Evolutionary conservation across 2,113 vertebrate species (phyloP).

Genomic region (Podilymbus podiceps): DNA sequence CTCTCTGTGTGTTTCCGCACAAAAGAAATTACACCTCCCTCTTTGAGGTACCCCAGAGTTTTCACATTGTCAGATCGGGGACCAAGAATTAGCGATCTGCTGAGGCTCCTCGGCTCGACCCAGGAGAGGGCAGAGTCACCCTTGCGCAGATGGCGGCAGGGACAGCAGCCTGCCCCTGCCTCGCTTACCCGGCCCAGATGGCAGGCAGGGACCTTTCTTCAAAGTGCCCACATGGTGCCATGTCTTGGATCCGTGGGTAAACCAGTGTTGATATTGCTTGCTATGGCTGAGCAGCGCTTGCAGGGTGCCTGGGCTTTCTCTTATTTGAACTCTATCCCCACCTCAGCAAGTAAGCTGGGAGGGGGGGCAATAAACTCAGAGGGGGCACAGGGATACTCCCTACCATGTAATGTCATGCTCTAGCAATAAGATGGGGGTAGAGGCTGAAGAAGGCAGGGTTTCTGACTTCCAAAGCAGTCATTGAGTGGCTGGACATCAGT

Average conservation of each 20-base stretch:
- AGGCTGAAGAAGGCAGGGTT: background rate
- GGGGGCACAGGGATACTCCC: background rate
- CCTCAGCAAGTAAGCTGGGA: background rate
- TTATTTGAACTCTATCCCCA: background rate
- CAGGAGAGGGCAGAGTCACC: conserved; percentile 20
- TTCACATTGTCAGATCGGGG: accelerated
- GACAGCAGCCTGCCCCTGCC: background rate
- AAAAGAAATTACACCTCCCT: background rate
- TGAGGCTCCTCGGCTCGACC: background rate
- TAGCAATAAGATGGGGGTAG: background rate
- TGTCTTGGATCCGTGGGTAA: accelerated
- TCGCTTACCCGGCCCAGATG: accelerated
- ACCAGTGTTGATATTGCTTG: accelerated
- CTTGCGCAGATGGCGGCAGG: background rate
- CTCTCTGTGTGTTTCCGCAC: no score
- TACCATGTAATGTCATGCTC: background rate
- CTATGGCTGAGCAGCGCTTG: background rate
- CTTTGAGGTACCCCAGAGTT: background rate
- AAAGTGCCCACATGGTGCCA: accelerated
- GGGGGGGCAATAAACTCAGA: background rate
- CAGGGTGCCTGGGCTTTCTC: background rate
- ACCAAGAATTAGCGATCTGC: background rate
- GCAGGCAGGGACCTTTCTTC: accelerated
- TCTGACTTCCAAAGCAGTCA: background rate
- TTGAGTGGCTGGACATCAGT: background rate